Base-by-base conservation (phyloP, 2,113 vertebrate genomes). In the Hemichromis elongatus region DNA sequence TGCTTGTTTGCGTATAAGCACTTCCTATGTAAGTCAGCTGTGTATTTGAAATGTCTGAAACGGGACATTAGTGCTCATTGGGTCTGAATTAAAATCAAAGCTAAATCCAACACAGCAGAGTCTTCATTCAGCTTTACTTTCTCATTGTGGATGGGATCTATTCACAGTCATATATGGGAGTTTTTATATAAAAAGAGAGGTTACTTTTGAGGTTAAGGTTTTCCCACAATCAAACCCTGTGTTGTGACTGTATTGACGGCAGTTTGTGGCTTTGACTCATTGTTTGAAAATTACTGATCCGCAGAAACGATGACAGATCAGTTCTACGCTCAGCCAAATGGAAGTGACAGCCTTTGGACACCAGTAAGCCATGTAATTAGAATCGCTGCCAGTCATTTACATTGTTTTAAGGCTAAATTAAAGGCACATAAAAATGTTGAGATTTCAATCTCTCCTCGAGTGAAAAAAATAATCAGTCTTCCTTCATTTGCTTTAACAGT, bases 301-400 rank as follows among this genome's bases (percentile, higher is more conserved):
- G 21, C 28, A 61, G 37, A 80, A 24, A 37, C 13, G 9, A 7
- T 12, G 66, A 63, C 75, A 30, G 24, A 13, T 75, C 53, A 42
- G 18, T 80, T 45, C 79, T 40, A 19, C 1, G 7, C 4, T 0
- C 3, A 42, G 52, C 63, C 75, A 73, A 21, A 45, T 33, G 14
- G 45, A 79, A 40, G 33, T 59, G 56, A 77, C 80, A 66, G 21
- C 30, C 78, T 90, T 86, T 82, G 70, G 55, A 88, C 68, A 57
- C 75, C 7, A 37, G 6, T 0, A 33, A 66, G 9, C 63, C 47
- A 24, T 40, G 19, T 77, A 28, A 53, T 77, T 73, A 50, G 63
- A 52, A 24, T 28, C 12, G 5, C 45, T 56, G 81, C 63, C 45
- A 55, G 42, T 80, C 54, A 61, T 9, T 83, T 40, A 16, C 8